Conservation (phyloP, 2,888 invertebrate genomes). For the Ochlodes sylvanus region DNA sequence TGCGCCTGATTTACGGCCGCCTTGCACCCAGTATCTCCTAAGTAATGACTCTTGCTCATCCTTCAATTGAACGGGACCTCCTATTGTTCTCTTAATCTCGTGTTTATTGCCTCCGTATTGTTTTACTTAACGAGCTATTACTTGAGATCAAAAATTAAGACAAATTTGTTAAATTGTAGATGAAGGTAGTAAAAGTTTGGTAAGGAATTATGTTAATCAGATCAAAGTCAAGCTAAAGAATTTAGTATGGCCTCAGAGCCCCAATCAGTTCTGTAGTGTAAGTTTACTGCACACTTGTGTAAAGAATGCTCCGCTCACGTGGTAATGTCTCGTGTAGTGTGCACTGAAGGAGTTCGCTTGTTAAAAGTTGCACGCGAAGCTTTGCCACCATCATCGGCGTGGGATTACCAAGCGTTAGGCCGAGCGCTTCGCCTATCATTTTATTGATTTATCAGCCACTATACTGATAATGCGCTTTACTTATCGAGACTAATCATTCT, state of each 20-base stretch:
- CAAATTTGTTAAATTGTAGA: background rate
- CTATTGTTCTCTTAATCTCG: background rate
- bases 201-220: background rate
- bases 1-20: slow-evolving; percentile 11
- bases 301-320: background rate
- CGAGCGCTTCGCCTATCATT: background rate
- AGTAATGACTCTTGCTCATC: slow-evolving; percentile 17
- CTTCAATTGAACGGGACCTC: background rate
- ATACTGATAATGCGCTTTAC: background rate
- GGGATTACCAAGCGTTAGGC: background rate
- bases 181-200: background rate
- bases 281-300: background rate
- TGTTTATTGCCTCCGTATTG: background rate
- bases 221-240: background rate
- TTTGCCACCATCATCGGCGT: slow-evolving; percentile 3
- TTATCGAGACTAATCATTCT: no score
- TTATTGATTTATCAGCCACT: background rate
- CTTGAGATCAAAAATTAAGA: background rate
- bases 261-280: background rate
- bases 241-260: no score
- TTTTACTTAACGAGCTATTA: background rate
- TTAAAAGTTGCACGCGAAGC: slow-evolving; percentile 9
- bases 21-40: slow-evolving; percentile 14
- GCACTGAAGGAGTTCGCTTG: slow-evolving; percentile 15
- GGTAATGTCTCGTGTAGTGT: no score